Conservation (phyloP, 1,140 invertebrate genomes). For the Drosophila pachea region DNA sequence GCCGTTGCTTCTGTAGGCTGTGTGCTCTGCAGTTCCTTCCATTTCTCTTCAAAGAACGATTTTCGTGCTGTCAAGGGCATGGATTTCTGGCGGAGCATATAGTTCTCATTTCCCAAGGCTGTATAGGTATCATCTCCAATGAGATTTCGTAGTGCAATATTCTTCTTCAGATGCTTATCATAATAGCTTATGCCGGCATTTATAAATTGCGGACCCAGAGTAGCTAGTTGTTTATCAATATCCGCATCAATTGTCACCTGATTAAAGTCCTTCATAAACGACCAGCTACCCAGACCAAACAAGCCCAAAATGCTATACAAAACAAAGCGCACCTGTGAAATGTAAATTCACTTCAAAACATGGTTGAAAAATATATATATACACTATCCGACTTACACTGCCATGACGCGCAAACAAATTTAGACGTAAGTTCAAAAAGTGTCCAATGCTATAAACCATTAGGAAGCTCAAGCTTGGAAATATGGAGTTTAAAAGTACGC, state of each 20-base stretch:
- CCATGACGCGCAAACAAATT: conserved; percentile 81
- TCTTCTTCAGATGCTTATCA: conserved; percentile 85
- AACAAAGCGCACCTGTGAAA: conserved; percentile 78
- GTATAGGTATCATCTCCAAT: conserved; percentile 83
- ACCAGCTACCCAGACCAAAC: conserved; percentile 83
- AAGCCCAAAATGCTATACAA: conserved; percentile 82
- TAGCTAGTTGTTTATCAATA: conserved; percentile 82
- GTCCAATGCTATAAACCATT: conserved; percentile 80
- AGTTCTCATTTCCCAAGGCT: conserved; percentile 85
- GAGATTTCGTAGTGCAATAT: conserved; percentile 84
- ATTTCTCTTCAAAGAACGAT: conserved; percentile 79
- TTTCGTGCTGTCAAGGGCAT: conserved; percentile 83
- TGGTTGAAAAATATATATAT: background rate
- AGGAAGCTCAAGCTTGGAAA: conserved; percentile 79
- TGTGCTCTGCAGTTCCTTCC: conserved; percentile 49
- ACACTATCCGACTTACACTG: conserved; percentile 33
- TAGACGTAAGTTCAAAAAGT: conserved; percentile 80
- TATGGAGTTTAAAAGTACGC: conserved; percentile 80
- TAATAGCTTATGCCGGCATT: conserved; percentile 88
- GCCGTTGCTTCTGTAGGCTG: conserved; percentile 15
- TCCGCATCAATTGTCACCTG: conserved; percentile 82
- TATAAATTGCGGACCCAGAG: conserved; percentile 82
- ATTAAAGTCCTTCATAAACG: conserved; percentile 83
- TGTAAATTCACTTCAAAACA: background rate
- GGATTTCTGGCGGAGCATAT: conserved; percentile 82